Conservation (phyloP, 2,888 invertebrate genomes). For the Eudasyphora cyanicolor region DNA sequence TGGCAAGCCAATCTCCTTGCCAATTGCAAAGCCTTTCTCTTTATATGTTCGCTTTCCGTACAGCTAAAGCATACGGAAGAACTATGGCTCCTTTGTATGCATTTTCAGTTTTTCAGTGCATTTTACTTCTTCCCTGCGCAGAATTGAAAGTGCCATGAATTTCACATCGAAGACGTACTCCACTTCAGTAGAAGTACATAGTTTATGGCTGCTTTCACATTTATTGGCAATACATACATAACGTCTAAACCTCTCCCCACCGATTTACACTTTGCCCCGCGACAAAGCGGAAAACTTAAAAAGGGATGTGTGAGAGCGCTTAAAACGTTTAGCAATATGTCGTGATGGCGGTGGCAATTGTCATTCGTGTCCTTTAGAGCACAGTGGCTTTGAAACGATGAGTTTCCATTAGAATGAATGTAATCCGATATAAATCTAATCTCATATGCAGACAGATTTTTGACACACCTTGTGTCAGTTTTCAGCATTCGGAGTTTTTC, state of each 20-base stretch:
- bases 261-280: constrained; percentile 29
- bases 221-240: constrained; percentile 15
- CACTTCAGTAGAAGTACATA: neutral
- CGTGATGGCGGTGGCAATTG: constrained; percentile 59
- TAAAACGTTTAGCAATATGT: constrained; percentile 56
- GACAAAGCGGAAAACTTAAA: constrained; percentile 20
- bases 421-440: too few species aligned
- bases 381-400: neutral
- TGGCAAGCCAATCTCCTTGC: too few species aligned
- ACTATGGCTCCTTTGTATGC: neutral
- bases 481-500: too few species aligned
- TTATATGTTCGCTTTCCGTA: neutral
- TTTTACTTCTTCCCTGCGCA: neutral
- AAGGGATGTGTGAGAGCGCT: neutral
- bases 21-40: too few species aligned
- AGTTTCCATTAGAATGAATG: too few species aligned
- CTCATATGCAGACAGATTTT: too few species aligned
- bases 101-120: neutral
- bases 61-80: neutral
- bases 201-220: neutral
- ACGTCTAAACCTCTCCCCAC: neutral
- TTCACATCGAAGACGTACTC: neutral
- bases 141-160: neutral
- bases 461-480: too few species aligned
- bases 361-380: constrained; percentile 44